These are phyloP conservation scores for Halcyon chelicuti DNA, from an alignment of 2,797 vertebrate species.

Conservation along the genomic window DNA sequence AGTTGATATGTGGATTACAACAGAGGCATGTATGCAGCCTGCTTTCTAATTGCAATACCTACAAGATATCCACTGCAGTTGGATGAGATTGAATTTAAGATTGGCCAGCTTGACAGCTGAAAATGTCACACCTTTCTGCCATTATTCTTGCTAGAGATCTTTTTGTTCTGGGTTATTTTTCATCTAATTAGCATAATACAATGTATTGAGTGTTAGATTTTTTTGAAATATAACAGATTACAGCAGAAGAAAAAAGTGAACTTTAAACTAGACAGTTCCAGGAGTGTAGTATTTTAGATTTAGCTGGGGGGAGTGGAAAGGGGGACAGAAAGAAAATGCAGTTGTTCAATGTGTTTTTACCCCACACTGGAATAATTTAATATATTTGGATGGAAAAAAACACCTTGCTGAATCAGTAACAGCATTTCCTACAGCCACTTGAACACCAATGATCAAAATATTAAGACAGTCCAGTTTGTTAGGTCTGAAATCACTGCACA, in stretches of 20 bases:
- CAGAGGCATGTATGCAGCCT: not conserved
- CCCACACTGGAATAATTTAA: not conserved
- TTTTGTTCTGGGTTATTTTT: constrained; percentile 38
- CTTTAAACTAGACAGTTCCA: not conserved
- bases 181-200: not conserved
- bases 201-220: not conserved
- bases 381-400: constrained; percentile 3
- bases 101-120: constrained; percentile 29
- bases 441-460: constrained; percentile 8
- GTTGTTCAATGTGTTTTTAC: not conserved
- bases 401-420: not conserved
- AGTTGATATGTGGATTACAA: not conserved
- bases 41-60: not conserved
- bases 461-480: constrained; percentile 17
- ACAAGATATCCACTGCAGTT: not conserved
- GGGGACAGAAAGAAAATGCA: not conserved
- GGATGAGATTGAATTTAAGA: constrained; percentile 26
- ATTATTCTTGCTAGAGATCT: not conserved
- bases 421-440: not conserved
- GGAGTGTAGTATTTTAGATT: not conserved
- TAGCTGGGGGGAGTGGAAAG: not conserved
- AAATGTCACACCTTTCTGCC: constrained; percentile 46
- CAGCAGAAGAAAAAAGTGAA: not conserved
- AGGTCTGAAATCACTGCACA: not conserved
- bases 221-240: not conserved